These are phyloP conservation scores for Myiagra hebetior DNA, from an alignment of 2,113 vertebrate species.

Conservation along the genomic window DNA sequence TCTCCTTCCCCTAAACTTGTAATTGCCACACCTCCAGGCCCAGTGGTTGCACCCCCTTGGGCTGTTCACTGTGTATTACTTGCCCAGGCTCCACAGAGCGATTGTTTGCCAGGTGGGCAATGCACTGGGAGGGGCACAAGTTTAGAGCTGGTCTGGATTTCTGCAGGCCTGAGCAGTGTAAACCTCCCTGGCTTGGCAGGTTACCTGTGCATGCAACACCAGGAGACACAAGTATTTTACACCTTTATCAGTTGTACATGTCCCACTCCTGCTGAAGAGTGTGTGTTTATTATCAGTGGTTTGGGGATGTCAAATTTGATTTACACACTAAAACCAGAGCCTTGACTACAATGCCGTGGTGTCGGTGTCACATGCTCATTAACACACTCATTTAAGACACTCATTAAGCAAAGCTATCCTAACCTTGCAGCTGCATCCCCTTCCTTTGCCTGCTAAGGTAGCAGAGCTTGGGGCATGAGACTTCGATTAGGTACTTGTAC, in stretches of 20 bases:
- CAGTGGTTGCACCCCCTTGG: not conserved
- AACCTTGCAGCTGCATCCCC: not conserved
- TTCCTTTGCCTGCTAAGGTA: fast-evolving
- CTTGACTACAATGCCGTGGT: fast-evolving
- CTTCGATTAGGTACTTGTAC: fast-evolving
- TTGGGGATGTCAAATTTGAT: not conserved
- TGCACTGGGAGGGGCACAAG: not conserved
- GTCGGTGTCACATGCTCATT: not conserved
- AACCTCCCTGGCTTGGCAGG: no score
- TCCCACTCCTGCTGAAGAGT: not conserved
- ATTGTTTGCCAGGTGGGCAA: not conserved
- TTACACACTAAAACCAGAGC: not conserved
- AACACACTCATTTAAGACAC: not conserved
- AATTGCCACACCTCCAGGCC: no score
- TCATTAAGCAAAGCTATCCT: not conserved
- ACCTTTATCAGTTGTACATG: fast-evolving
- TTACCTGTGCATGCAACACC: not conserved
- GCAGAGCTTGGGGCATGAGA: not conserved
- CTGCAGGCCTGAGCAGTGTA: not conserved
- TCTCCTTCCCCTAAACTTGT: not conserved
- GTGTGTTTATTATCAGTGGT: fast-evolving
- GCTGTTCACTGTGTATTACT: not conserved
- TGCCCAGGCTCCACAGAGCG: no score
- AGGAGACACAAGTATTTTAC: not conserved
- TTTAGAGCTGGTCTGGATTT: not conserved